Evolutionary conservation across 2,113 vertebrate species (phyloP).

Genomic region (Syrmaticus mikado): DNA sequence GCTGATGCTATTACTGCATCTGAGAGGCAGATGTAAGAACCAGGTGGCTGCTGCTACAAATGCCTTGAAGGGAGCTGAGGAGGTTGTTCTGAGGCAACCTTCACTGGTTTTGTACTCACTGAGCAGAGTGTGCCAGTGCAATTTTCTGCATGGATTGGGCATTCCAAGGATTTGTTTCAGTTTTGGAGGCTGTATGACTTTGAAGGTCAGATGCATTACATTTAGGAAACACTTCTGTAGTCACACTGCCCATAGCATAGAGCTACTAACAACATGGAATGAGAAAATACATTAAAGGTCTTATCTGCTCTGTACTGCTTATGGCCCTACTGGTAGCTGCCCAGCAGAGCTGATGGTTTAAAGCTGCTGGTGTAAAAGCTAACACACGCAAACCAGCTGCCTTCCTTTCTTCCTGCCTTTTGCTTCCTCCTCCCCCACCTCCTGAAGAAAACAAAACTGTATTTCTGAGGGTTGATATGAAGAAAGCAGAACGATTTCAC

Average conservation of each 20-base stretch:
- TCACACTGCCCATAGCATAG: background rate
- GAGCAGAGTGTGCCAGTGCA: background rate
- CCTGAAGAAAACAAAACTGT: background rate
- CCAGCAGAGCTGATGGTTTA: background rate
- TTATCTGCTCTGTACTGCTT: background rate
- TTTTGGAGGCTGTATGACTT: background rate
- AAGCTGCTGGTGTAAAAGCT: background rate
- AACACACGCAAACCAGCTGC: background rate
- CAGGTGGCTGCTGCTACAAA: background rate
- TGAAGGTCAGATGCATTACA: background rate
- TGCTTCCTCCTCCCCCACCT: rapidly evolving
- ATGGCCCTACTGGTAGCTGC: background rate
- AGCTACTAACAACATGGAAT: background rate
- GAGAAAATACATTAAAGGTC: background rate
- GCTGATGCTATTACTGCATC: background rate
- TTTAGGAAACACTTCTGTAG: background rate
- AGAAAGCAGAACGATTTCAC: background rate
- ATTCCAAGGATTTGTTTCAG: background rate
- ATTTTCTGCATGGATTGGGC: background rate
- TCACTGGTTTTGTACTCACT: background rate
- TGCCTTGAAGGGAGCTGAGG: background rate
- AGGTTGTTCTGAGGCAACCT: background rate
- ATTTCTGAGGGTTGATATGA: background rate
- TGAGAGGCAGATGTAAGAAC: background rate
- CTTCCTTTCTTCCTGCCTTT: background rate